A percentile compares a stretch with the other conserved stretches of the same genome.
phyloP scores from a whole-genome alignment of 2,888 invertebrate genomes.

The Limenitis camilla region DNA sequence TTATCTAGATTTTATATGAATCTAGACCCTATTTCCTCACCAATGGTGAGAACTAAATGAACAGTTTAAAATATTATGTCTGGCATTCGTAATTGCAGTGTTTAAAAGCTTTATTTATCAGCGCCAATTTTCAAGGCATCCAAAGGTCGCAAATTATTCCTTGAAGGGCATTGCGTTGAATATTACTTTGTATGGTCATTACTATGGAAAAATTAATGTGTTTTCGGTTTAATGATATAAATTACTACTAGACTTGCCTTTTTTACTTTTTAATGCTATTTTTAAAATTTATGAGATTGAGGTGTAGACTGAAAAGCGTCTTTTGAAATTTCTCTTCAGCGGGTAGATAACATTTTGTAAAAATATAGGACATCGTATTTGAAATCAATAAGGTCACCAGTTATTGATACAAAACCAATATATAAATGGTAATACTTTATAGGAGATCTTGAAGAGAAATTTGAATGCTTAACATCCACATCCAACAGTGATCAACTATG shows the following conservation, averaged over 20 bases:
- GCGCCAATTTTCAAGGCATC: conserved; percentile 17
- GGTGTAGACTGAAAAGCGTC: too few species aligned
- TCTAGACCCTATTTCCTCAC: conserved; percentile 4
- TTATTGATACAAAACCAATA: too few species aligned
- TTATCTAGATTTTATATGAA: conserved; percentile 7
- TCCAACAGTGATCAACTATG: too few species aligned
- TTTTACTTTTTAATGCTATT: too few species aligned
- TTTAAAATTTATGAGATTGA: too few species aligned
- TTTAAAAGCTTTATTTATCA: conserved; percentile 23
- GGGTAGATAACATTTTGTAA: too few species aligned
- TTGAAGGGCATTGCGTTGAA: conserved; percentile 3
- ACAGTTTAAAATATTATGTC: conserved; percentile 18
- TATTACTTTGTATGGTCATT: background rate
- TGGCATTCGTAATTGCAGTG: conserved; percentile 19
- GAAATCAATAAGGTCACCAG: too few species aligned
- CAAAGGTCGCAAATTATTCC: conserved; percentile 18
- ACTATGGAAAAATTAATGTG: background rate
- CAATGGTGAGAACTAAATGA: conserved; percentile 8
- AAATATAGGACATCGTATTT: too few species aligned
- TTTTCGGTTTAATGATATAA: background rate
- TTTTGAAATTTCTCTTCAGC: too few species aligned
- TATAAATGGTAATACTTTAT: too few species aligned
- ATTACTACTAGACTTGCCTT: background rate
- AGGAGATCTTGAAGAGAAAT: too few species aligned
- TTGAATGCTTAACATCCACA: too few species aligned